Base-by-base conservation (phyloP, 2,888 invertebrate genomes). In the Harmothoe impar region DNA sequence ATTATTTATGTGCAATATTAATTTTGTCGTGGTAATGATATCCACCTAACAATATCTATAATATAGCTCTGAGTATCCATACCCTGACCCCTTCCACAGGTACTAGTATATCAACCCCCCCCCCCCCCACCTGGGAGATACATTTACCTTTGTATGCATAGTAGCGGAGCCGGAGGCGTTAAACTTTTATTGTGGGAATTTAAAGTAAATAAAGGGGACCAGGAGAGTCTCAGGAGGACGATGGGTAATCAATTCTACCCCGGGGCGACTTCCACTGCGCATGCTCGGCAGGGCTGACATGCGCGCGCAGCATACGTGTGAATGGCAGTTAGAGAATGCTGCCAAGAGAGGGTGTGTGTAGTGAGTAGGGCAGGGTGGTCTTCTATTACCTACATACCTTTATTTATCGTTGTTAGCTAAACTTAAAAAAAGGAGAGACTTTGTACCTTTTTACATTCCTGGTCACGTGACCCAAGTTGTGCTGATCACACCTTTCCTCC, bases 171-270 rank as follows among this genome's bases (percentile, higher is more conserved):
- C 62, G 72, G 0, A 29, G 72, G 29, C 72, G 31, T 72, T 72
- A 72, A 72, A 72, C 72, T 72, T 72, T 72, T 29, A 72, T 29
- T n/a, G 72, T 29, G 72, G 72, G 72, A 72, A 72, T 72, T 72
- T 72, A 72, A 72, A 72, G 72, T 72, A 72, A 72, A 72, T 72
- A 72, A 72, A 29, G 25, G n/a, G 25, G 1, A 29, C 15, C 72
- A 23, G 25, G 17, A n/a, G 72, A 29, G 3, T 17, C 72, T 25
- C 72, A 29, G 72, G 72, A 29, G 72, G 29, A n/a, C 15, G 29
- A 72, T 12, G 29, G 29, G 29, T n/a, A 72, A 72, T 72, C 72
- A 72, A 72, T 72, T n/a, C 72, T 25, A 29, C 72, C 72, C 72
- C 25, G 72, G 29, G 17, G 29, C 62, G 31, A 72, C 72, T n/a